A percentile compares a stretch with the other conserved stretches of the same genome.
phyloP scores from a whole-genome alignment of 2,797 vertebrate genomes.

The Lindbergichthys nudifrons region DNA sequence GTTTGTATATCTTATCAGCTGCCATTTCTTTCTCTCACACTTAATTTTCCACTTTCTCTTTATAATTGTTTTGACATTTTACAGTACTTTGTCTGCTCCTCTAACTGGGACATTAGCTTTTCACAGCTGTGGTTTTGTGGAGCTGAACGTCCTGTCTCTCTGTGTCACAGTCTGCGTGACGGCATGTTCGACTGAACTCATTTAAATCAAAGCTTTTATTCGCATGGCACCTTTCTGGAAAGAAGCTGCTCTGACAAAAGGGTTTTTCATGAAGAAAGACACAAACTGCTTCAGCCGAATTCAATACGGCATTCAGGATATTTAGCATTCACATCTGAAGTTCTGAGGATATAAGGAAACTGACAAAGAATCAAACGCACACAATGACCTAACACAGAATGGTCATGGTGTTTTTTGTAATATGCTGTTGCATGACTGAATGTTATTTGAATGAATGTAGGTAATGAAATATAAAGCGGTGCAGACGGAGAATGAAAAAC shows the following conservation, averaged over 20 bases:
- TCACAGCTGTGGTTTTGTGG: not conserved
- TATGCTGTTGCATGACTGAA: not conserved
- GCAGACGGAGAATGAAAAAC: not conserved
- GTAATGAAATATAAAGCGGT: not conserved
- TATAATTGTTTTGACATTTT: not conserved
- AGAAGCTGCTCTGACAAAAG: not conserved
- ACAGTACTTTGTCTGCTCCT: not conserved
- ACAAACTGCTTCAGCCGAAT: not conserved
- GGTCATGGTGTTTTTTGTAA: not conserved
- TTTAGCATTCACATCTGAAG: slow-evolving; percentile 2
- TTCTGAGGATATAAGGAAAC: not conserved
- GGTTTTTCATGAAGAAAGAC: not conserved
- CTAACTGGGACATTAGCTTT: not conserved
- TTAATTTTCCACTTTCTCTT: slow-evolving; percentile 4
- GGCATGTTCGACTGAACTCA: not conserved
- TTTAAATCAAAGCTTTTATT: slow-evolving; percentile 40
- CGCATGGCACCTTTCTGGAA: slow-evolving; percentile 20
- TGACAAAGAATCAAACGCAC: not conserved
- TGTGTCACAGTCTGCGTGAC: slow-evolving; percentile 6
- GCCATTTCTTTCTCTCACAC: not conserved
- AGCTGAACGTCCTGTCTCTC: slow-evolving; percentile 38
- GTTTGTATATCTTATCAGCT: not conserved
- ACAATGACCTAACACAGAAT: not conserved
- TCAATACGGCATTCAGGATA: not conserved
- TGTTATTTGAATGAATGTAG: not conserved